Evolutionary conservation across 1,140 invertebrate genomes (phyloP).

Genomic region (Sipha flava): DNA sequence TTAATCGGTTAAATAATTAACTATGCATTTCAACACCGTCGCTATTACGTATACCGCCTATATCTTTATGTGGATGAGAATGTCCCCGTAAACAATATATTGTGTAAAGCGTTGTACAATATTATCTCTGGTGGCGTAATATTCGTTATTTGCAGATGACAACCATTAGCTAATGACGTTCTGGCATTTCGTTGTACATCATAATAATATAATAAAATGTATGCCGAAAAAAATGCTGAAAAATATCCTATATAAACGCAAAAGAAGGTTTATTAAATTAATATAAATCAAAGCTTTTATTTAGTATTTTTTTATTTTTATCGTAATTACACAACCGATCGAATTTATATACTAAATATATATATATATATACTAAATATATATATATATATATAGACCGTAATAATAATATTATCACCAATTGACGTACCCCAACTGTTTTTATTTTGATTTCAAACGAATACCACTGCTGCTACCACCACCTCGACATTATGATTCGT

Average conservation of each 20-base stretch:
- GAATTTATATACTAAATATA: not conserved
- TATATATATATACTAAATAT: too few relatives aligned
- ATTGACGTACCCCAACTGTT: not conserved
- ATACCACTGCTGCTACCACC: not conserved
- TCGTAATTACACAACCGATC: not conserved
- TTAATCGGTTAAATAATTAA: not conserved
- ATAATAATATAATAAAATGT: not conserved
- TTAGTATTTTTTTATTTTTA: not conserved
- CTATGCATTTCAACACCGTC: not conserved
- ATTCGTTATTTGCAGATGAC: not conserved
- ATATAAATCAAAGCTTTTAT: not conserved
- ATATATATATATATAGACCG: too few relatives aligned
- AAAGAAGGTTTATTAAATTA: not conserved
- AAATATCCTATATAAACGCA: not conserved
- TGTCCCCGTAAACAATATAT: not conserved
- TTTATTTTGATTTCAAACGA: not conserved
- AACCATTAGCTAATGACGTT: slow-evolving; percentile 20
- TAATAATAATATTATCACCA: not conserved
- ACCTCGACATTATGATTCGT: too few relatives aligned
- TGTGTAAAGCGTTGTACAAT: not conserved
- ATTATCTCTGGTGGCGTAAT: not conserved
- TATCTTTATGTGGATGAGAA: too few relatives aligned
- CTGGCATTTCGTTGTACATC: not conserved
- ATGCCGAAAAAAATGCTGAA: not conserved
- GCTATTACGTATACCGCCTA: too few relatives aligned